These are phyloP conservation scores for Acanthurus tractus DNA, from an alignment of 2,797 vertebrate genomes.

Conservation along the genomic window DNA sequence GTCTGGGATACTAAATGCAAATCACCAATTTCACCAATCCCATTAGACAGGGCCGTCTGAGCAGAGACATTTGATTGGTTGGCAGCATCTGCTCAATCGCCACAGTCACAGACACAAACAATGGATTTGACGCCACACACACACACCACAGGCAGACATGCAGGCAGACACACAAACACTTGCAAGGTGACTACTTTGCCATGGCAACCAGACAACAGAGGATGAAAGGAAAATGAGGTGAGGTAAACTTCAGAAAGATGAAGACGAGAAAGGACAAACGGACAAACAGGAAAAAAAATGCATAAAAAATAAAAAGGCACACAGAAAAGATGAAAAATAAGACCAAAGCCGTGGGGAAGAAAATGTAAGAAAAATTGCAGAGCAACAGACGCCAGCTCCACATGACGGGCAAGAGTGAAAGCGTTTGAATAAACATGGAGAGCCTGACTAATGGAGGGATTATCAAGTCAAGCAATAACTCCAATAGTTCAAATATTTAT, in stretches of 20 bases:
- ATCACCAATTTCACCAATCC: constrained; percentile 55
- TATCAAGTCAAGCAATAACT: background rate
- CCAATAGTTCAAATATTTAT: background rate
- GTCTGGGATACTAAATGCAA: constrained; percentile 63
- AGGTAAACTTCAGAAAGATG: constrained; percentile 48
- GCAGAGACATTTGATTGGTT: constrained; percentile 66
- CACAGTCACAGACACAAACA: constrained; percentile 42
- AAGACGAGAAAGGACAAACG: constrained; percentile 58
- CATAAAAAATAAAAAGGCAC: constrained; percentile 5
- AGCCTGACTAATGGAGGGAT: constrained; percentile 16
- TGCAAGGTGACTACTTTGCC: constrained; percentile 62
- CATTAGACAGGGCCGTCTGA: constrained; percentile 55
- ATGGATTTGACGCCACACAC: constrained; percentile 31
- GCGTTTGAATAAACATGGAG: constrained; percentile 27
- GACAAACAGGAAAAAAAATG: constrained; percentile 16
- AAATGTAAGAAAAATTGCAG: constrained; percentile 26
- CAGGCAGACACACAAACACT: constrained; percentile 26
- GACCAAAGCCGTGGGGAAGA: background rate
- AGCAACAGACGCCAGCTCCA: background rate
- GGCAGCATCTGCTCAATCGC: constrained; percentile 61
- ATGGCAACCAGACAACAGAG: constrained; percentile 77
- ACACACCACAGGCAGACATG: background rate
- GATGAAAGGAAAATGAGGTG: constrained; percentile 57
- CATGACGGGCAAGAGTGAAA: background rate
- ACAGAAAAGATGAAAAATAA: constrained; percentile 25